Evolutionary conservation across 37 sponge, comb jelly and placozoan genomes (phyloP).

Genomic region (Geodia barretti): DNA sequence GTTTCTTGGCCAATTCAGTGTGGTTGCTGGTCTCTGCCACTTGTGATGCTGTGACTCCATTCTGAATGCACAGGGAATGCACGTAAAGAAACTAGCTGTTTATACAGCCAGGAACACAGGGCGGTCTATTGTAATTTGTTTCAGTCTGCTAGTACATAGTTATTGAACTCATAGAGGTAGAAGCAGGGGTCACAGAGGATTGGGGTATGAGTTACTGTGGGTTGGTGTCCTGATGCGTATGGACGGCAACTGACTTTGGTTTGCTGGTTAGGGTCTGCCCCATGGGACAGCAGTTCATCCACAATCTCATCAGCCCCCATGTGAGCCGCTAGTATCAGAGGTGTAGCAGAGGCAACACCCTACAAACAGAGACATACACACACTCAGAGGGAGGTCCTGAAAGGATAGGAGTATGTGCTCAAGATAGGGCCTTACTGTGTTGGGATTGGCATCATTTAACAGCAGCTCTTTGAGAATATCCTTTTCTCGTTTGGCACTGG

Average conservation of each 20-base stretch:
- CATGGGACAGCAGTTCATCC: background rate
- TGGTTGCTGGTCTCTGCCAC: background rate
- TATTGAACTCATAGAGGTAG: too few relatives aligned
- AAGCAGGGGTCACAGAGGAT: too few relatives aligned
- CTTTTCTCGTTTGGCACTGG: background rate
- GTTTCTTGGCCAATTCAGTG: background rate
- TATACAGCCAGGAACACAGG: background rate
- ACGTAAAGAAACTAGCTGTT: background rate
- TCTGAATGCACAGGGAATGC: too few relatives aligned
- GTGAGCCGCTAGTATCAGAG: background rate
- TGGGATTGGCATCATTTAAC: background rate
- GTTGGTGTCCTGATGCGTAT: too few relatives aligned
- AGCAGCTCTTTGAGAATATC: background rate
- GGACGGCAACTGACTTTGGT: too few relatives aligned
- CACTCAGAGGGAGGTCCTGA: too few relatives aligned
- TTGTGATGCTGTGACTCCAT: background rate
- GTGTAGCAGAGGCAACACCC: background rate
- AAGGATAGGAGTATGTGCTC: background rate
- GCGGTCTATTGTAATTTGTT: too few relatives aligned
- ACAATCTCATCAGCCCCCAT: background rate
- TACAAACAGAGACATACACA: background rate
- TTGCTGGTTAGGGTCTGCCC: too few relatives aligned
- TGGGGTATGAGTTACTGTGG: too few relatives aligned
- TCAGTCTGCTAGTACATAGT: too few relatives aligned
- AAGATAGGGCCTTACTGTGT: background rate